These are phyloP conservation scores for Lycia hirtaria DNA, from an alignment of 2,888 invertebrate species.

Conservation along the genomic window DNA sequence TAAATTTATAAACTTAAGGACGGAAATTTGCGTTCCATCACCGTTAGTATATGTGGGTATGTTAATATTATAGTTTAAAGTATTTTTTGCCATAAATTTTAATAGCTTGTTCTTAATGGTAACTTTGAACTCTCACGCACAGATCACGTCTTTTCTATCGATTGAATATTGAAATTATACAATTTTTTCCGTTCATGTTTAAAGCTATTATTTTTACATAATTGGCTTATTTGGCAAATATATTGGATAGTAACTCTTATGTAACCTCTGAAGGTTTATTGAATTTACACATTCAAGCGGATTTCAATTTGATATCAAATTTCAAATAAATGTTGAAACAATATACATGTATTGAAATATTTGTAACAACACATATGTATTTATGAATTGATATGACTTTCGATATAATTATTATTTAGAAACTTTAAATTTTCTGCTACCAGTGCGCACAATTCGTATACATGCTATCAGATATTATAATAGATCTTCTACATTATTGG, in stretches of 20 bases:
- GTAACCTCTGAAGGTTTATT: too few relatives aligned
- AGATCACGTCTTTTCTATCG: neutral
- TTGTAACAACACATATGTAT: too few relatives aligned
- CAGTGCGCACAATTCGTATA: too few relatives aligned
- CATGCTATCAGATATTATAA: too few relatives aligned
- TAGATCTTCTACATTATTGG: too few relatives aligned
- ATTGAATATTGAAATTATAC: neutral
- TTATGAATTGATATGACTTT: too few relatives aligned
- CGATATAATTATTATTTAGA: too few relatives aligned
- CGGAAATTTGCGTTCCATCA: neutral
- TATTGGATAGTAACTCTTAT: neutral
- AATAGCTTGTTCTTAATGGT: slow-evolving; percentile 5
- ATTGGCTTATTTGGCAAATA: neutral
- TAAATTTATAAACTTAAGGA: neutral
- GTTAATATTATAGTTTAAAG: neutral
- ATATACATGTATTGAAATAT: too few relatives aligned
- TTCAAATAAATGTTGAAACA: too few relatives aligned
- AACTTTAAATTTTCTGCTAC: too few relatives aligned
- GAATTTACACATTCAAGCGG: too few relatives aligned
- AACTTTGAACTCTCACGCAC: slow-evolving; percentile 6
- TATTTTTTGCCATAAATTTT: slow-evolving; percentile 4
- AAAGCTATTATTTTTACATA: neutral
- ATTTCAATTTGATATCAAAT: too few relatives aligned
- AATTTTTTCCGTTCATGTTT: neutral
- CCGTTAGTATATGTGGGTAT: slow-evolving; percentile 2